Percentiles rank a stretch among this genome's conserved stretches.
These are phyloP conservation scores for Poecilobothrus nobilitatus DNA, from an alignment of 2,888 invertebrate genomes.

Conservation along the genomic window DNA sequence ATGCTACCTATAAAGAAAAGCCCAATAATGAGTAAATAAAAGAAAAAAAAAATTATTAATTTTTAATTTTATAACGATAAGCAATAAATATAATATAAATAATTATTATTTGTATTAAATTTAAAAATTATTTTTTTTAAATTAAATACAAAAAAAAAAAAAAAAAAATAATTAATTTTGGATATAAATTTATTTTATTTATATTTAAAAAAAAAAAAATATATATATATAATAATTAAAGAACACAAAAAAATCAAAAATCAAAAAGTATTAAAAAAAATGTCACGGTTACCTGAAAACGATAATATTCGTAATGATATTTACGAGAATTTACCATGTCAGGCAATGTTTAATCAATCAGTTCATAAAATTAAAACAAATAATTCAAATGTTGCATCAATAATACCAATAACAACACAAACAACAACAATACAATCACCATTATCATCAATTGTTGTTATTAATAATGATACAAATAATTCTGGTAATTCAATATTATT, in stretches of 20 bases:
- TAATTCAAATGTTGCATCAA: background rate
- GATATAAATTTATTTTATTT: background rate
- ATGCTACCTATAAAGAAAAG: too few species aligned
- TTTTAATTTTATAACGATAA: background rate
- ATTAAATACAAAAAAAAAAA: background rate
- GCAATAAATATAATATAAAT: background rate
- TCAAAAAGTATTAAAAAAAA: conserved; percentile 20
- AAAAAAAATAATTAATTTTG: background rate
- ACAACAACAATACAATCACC: conserved; percentile 2
- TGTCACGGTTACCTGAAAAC: conserved; percentile 44
- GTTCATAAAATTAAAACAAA: conserved; percentile 39
- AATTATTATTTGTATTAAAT: too few species aligned
- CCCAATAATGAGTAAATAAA: background rate
- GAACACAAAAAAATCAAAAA: background rate
- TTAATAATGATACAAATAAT: conserved; percentile 26
- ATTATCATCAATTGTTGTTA: conserved; percentile 19
- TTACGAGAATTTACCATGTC: conserved; percentile 43
- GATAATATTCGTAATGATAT: conserved; percentile 44
- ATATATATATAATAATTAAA: too few species aligned
- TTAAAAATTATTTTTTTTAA: background rate
- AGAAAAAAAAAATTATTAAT: background rate
- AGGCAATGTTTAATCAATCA: conserved; percentile 44
- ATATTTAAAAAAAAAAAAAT: too few species aligned
- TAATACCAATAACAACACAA: conserved; percentile 23
- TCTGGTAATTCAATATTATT: conserved; percentile 22